Percentiles rank a stretch among this genome's conserved stretches.
phyloP scores from a whole-genome alignment of 2,888 invertebrate species.

The Morpho helenor region DNA sequence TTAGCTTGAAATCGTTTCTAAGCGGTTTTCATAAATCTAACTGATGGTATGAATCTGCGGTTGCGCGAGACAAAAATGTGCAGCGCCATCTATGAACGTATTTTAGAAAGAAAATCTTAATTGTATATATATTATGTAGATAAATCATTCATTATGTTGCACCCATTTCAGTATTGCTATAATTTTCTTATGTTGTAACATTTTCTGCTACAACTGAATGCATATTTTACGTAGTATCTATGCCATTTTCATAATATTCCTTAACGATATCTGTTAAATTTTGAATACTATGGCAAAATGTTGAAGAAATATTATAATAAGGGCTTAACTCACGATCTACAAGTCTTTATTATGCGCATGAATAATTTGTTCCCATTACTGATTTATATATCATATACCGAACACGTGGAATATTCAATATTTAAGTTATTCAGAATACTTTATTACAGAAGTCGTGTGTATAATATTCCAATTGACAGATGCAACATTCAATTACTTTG shows the following conservation, averaged over 20 bases:
- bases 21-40: too few relatives aligned
- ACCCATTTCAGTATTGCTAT: not conserved
- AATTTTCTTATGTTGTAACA: not conserved
- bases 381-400: slow-evolving; percentile 70
- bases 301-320: slow-evolving; percentile 48
- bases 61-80: too few relatives aligned
- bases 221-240: slow-evolving; percentile 9
- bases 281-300: slow-evolving; percentile 39
- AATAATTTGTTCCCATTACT: slow-evolving; percentile 72
- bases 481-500: too few relatives aligned
- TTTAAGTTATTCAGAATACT: slow-evolving; percentile 46
- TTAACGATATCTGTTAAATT: slow-evolving; percentile 15
- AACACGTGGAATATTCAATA: slow-evolving; percentile 50
- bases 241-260: slow-evolving; percentile 16
- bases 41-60: too few relatives aligned
- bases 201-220: slow-evolving; percentile 4
- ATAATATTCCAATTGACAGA: not conserved
- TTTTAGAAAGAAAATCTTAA: too few relatives aligned
- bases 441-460: slow-evolving; percentile 9
- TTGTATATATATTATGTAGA: not conserved
- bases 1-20: too few relatives aligned
- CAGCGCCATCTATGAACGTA: too few relatives aligned
- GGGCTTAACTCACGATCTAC: slow-evolving; percentile 58
- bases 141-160: not conserved
- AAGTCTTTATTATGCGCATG: slow-evolving; percentile 73